These are phyloP conservation scores for Phasianus colchicus DNA, from an alignment of 2,113 vertebrate genomes.

Conservation along the genomic window DNA sequence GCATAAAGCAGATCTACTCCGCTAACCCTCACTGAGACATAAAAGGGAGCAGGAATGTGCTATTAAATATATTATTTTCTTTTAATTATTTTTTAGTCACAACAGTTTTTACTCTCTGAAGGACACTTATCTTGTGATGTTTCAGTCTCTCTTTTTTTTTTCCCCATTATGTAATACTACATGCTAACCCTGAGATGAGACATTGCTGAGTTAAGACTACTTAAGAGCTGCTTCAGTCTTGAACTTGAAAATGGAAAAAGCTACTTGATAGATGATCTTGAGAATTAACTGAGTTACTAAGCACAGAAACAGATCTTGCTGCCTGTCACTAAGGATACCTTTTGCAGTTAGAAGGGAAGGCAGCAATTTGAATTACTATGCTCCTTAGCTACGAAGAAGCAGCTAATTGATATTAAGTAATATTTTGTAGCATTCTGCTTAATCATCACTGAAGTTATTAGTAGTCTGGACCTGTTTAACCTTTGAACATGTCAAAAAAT, in stretches of 20 bases:
- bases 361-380: not conserved
- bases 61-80: not conserved
- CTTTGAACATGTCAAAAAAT: not conserved
- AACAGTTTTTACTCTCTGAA: not conserved
- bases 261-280: not conserved
- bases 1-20: not conserved
- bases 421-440: fast-evolving
- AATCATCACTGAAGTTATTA: not conserved
- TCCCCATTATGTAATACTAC: not conserved
- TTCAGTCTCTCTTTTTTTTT: not conserved
- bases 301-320: not conserved
- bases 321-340: not conserved
- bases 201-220: not conserved
- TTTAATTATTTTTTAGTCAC: not conserved
- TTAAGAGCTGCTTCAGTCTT: not conserved
- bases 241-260: not conserved
- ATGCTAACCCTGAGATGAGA: not conserved
- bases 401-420: not conserved
- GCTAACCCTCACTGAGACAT: not conserved
- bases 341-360: not conserved
- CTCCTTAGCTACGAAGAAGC: not conserved
- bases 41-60: not conserved
- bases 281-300: not conserved
- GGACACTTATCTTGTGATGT: not conserved
- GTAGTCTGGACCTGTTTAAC: not conserved